Evolutionary conservation across 2,888 invertebrate genomes (phyloP).

Genomic region (Branchipolynoe longqiensis): DNA sequence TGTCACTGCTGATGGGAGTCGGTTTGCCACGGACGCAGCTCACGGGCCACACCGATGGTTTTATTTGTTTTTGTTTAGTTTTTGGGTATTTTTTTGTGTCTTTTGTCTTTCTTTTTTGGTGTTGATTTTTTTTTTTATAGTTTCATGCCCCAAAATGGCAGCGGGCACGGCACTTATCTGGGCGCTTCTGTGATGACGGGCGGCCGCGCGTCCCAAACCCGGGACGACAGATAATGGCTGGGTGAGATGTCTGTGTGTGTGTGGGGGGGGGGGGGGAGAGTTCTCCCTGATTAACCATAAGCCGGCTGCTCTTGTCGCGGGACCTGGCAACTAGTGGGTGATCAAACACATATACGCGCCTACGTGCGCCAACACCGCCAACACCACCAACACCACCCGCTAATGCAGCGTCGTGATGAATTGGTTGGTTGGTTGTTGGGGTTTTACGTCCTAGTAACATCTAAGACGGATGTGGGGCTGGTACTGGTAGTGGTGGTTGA

Average conservation of each 20-base stretch:
- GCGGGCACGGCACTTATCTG: background rate
- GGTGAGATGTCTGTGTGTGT: no score
- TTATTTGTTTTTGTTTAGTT: no score
- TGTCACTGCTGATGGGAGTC: background rate
- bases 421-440: no score
- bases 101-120: no score
- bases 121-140: no score
- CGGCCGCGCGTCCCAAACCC: background rate
- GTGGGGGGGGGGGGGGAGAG: no score
- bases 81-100: no score
- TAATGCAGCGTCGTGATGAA: no score
- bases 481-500: no score
- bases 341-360: constrained; percentile 4
- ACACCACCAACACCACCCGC: no score
- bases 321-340: background rate
- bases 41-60: no score
- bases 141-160: background rate
- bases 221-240: background rate
- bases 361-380: constrained; percentile 7
- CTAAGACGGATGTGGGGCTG: background rate
- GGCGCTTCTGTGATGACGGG: background rate
- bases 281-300: constrained; percentile 18
- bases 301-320: background rate
- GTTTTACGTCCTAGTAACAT: no score
- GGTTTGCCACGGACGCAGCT: constrained; percentile 19